phyloP scores from a whole-genome alignment of 2,113 vertebrate species.

The Sphaerodactylus townsendi region DNA sequence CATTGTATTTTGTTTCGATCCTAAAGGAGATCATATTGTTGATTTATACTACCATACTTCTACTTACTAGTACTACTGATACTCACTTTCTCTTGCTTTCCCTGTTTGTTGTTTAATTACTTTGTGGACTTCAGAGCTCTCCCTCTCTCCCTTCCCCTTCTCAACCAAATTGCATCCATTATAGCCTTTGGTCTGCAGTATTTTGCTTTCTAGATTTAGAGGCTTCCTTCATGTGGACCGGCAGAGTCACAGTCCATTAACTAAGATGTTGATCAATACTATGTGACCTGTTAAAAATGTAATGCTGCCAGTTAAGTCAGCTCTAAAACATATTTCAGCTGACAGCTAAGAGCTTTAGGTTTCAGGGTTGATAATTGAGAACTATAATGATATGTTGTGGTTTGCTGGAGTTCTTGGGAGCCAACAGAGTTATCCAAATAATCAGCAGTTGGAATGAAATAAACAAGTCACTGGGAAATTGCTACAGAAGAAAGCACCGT shows the following conservation, averaged over 20 bases:
- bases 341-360: conserved; percentile 28
- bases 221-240: conserved; percentile 17
- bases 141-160: not conserved
- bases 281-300: conserved; percentile 32
- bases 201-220: conserved; percentile 7
- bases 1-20: not conserved
- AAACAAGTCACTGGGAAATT: conserved; percentile 19
- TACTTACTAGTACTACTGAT: too few species aligned
- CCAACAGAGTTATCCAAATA: conserved; percentile 34
- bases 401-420: conserved; percentile 29
- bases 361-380: conserved; percentile 36
- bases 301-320: conserved; percentile 29
- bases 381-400: conserved; percentile 16
- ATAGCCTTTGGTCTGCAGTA: not conserved
- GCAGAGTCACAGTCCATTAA: conserved; percentile 16
- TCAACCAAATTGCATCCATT: conserved; percentile 38
- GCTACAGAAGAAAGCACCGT: not conserved
- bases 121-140: not conserved
- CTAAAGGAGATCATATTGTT: not conserved
- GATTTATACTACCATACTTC: not conserved
- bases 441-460: conserved; percentile 35
- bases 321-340: conserved; percentile 40
- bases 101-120: conserved; percentile 1
- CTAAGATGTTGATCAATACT: conserved; percentile 28
- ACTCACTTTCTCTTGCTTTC: not conserved